Base-by-base conservation (phyloP, 2,888 invertebrate species). In the Falcaria lacertinaria region DNA sequence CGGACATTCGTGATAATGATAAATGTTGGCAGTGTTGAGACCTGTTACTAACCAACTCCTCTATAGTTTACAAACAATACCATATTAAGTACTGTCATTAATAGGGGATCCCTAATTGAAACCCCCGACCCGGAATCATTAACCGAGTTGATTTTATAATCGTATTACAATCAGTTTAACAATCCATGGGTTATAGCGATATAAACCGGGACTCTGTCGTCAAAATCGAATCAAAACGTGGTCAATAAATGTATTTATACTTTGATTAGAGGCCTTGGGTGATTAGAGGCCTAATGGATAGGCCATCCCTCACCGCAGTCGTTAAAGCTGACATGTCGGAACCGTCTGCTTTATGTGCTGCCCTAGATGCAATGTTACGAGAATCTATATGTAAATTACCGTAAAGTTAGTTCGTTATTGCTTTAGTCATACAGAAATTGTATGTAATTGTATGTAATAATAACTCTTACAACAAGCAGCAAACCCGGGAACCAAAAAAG, bases 271-370 rank as follows among this genome's bases (percentile, higher is more conserved):
- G 48, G 49, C 43, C 19, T 36, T 47, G 49, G 50, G 39, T 52
- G 52, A 55, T 55, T 57, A 52, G 50, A 45, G 50, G 47, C 52
- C 48, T 45, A 40, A 42, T 40, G 41, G 41, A 45, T 42, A 38
- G 35, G 28, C 16, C 36, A 36, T 36, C 28, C 17, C 33, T 28
- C 33, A 15, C 16, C 0, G 4, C 33, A 36, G 36, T 11, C n/a
- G 16, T 36, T 17, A 36, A 17, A 19, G 36, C 11, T 17, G 36
- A 36, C 17, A 13, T 19, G 17, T 17, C 13, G 19, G 19, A 19
- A 19, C 5, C 2, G 13, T 11, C 19, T 19, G 11, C 13, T 15
- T 19, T 28, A 28, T 28, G 11, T 28, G 11, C 11, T 28, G 28
- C 2, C 28, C 28, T 28, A 11, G 28, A 28, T 28, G 7, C 28